These are phyloP conservation scores for Propithecus deckenii DNA, from an alignment of 2,797 vertebrate species.

Conservation along the genomic window DNA sequence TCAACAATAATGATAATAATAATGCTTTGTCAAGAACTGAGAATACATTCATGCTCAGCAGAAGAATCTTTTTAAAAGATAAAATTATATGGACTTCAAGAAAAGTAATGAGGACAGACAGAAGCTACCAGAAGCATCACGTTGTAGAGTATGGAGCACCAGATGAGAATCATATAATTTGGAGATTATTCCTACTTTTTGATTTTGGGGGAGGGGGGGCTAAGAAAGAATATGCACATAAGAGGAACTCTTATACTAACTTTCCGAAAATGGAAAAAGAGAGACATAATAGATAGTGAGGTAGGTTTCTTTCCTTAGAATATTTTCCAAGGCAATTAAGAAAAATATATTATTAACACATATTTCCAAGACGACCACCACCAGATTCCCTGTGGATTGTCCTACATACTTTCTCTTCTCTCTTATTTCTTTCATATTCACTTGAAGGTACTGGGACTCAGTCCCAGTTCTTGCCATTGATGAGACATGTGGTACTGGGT, in stretches of 20 bases:
- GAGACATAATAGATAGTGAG: neutral
- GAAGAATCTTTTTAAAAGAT: neutral
- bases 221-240: neutral
- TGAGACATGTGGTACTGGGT: neutral
- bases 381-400: neutral
- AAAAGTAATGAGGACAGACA: neutral
- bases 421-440: neutral
- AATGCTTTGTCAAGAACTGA: neutral
- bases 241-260: neutral
- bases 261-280: slow-evolving; percentile 23
- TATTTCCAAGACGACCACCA: neutral
- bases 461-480: neutral
- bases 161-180: neutral
- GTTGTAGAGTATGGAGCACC: neutral
- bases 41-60: neutral
- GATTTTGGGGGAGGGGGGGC: neutral
- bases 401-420: neutral
- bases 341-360: neutral
- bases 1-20: neutral
- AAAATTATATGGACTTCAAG: neutral
- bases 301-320: neutral
- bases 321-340: neutral
- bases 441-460: neutral
- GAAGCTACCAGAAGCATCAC: neutral
- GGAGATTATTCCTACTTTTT: neutral